phyloP scores from a whole-genome alignment of 2,888 invertebrate genomes.

The Hypomecis atomaria region DNA sequence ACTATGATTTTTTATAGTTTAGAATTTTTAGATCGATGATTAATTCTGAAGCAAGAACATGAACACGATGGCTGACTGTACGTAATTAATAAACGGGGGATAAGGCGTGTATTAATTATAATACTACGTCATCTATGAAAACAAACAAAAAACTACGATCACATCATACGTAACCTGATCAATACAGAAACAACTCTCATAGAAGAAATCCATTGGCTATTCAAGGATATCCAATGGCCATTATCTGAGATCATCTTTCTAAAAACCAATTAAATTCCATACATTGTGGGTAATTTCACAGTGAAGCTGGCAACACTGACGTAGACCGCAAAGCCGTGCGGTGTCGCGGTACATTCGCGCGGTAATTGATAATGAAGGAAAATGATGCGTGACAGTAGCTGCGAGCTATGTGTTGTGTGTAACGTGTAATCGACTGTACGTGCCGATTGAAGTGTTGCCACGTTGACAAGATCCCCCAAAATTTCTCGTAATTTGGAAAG shows the following conservation, averaged over 20 bases:
- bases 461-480: slow-evolving; percentile 29
- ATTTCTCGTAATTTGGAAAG: no score
- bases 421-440: slow-evolving; percentile 61
- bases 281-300: slow-evolving; percentile 37
- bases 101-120: background rate
- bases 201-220: background rate
- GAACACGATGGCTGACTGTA: background rate
- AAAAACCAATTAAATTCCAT: slow-evolving; percentile 8
- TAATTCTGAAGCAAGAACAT: no score
- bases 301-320: slow-evolving; percentile 58
- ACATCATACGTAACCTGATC: no score
- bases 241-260: background rate
- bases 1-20: no score
- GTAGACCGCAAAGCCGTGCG: slow-evolving; percentile 56
- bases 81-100: background rate
- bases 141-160: no score
- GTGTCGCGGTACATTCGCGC: slow-evolving; percentile 61
- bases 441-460: slow-evolving; percentile 54
- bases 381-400: slow-evolving; percentile 82
- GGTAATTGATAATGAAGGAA: slow-evolving; percentile 81
- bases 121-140: background rate
- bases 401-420: slow-evolving; percentile 66
- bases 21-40: no score
- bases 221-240: background rate
- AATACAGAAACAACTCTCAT: no score